Percentiles rank a stretch among this genome's conserved stretches.
phyloP scores from a whole-genome alignment of 37 sponge, comb jelly and placozoan genomes.

The Aplysina aerophoba region DNA sequence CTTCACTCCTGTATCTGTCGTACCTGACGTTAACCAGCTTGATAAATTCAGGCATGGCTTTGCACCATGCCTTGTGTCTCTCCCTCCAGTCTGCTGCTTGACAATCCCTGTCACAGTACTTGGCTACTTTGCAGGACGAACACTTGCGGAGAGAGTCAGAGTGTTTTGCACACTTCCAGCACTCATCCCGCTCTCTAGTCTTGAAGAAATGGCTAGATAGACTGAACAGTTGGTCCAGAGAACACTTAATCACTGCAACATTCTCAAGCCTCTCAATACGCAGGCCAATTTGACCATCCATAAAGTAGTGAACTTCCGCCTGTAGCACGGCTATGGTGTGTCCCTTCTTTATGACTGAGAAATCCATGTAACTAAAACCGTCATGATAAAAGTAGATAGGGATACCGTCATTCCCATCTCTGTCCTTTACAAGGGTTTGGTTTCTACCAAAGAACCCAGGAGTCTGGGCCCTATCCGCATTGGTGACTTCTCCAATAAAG shows the following conservation, averaged over 20 bases:
- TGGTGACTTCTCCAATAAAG: conserved; percentile 53
- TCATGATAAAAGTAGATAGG: conserved; percentile 62
- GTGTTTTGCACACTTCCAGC: conserved; percentile 41
- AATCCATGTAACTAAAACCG: conserved; percentile 37
- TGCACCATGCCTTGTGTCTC: conserved; percentile 51
- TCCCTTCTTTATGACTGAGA: conserved; percentile 20
- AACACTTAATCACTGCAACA: conserved; percentile 31
- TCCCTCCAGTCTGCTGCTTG: conserved; percentile 48
- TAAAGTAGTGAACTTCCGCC: conserved; percentile 43
- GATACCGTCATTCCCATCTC: conserved; percentile 20
- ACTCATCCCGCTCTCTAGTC: not conserved
- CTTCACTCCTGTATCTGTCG: not conserved
- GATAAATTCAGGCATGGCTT: conserved; percentile 46
- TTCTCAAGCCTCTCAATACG: conserved; percentile 43
- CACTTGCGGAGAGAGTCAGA: conserved; percentile 38
- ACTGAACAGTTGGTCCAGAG: conserved; percentile 20
- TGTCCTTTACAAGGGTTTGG: conserved; percentile 30
- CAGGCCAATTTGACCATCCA: conserved; percentile 48
- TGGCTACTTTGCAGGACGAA: conserved; percentile 44
- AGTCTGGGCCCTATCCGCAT: conserved; percentile 39
- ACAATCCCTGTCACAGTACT: conserved; percentile 50
- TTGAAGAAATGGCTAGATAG: conserved; percentile 32
- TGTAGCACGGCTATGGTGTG: conserved; percentile 29
- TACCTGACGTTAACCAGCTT: not conserved
- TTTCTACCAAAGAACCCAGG: conserved; percentile 22